phyloP scores from a whole-genome alignment of 1,140 invertebrate species.

The Calephelis nemesis region DNA sequence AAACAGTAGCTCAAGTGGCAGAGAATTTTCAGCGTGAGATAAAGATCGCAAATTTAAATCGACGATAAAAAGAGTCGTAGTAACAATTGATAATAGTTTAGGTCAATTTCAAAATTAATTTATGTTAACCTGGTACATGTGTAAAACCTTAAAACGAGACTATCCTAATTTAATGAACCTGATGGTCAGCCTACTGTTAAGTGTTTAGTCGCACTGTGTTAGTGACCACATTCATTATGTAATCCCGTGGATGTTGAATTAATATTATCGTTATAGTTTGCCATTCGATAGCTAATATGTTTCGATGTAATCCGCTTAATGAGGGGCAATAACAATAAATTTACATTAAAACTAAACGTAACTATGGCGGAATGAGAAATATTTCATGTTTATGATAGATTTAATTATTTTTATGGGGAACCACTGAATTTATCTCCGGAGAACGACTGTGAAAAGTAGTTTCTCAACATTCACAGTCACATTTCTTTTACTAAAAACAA shows the following conservation, averaged over 20 bases:
- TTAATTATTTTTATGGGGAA: too few species aligned
- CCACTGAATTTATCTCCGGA: too few species aligned
- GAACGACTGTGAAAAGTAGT: too few species aligned
- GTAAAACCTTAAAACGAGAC: background rate
- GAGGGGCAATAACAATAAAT: constrained; percentile 13
- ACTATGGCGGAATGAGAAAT: background rate
- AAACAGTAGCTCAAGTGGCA: too few species aligned
- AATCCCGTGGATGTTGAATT: constrained; percentile 7
- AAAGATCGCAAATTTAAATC: too few species aligned
- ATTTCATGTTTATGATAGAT: too few species aligned
- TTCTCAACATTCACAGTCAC: too few species aligned
- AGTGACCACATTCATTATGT: background rate
- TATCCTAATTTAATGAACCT: background rate
- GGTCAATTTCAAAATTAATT: too few species aligned
- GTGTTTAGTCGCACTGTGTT: constrained; percentile 7
- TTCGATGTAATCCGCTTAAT: constrained; percentile 13
- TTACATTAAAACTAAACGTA: constrained; percentile 15
- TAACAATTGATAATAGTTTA: too few species aligned
- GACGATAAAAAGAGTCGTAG: too few species aligned
- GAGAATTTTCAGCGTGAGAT: too few species aligned
- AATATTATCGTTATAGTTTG: constrained; percentile 13
- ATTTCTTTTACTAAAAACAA: too few species aligned
- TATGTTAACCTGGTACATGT: background rate
- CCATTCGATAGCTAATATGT: constrained; percentile 16
- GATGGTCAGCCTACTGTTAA: background rate